phyloP scores from a whole-genome alignment of 2,888 invertebrate genomes.

The Chymomyza procnemis region DNA sequence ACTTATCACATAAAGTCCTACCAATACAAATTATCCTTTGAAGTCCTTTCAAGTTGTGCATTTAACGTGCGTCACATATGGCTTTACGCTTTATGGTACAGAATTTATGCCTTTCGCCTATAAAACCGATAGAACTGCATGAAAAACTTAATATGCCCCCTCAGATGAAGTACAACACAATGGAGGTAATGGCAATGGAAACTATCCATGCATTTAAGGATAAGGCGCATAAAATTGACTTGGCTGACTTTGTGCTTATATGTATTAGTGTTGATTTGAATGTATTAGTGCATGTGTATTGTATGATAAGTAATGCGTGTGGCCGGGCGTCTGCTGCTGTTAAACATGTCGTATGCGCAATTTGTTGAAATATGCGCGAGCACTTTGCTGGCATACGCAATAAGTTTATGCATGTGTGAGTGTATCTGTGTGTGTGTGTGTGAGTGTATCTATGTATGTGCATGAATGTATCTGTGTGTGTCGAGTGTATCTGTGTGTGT shows the following conservation, averaged over 20 bases:
- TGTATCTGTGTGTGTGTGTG: constrained; percentile 11
- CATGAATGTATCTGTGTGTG: too few species aligned
- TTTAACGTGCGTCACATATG: too few species aligned
- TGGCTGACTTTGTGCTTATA: constrained; percentile 31
- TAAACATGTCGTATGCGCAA: constrained; percentile 70
- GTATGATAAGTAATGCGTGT: neutral
- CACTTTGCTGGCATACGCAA: constrained; percentile 57
- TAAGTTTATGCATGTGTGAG: constrained; percentile 38
- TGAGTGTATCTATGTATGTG: too few species aligned
- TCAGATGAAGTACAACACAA: neutral
- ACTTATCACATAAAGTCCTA: too few species aligned
- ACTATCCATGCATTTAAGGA: constrained; percentile 50
- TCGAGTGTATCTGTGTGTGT: constrained; percentile 16
- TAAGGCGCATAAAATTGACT: constrained; percentile 58
- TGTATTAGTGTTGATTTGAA: too few species aligned
- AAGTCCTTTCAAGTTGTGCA: too few species aligned
- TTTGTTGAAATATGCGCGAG: constrained; percentile 64
- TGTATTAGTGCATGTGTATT: neutral
- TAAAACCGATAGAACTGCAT: neutral
- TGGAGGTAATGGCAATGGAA: constrained; percentile 4
- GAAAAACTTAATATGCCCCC: neutral
- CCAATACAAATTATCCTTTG: too few species aligned
- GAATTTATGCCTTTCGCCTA: neutral
- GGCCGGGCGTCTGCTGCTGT: constrained; percentile 47
- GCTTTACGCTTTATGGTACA: neutral